These are phyloP conservation scores for Drosophila biarmipes DNA, from an alignment of 1,140 invertebrate genomes.

Conservation along the genomic window DNA sequence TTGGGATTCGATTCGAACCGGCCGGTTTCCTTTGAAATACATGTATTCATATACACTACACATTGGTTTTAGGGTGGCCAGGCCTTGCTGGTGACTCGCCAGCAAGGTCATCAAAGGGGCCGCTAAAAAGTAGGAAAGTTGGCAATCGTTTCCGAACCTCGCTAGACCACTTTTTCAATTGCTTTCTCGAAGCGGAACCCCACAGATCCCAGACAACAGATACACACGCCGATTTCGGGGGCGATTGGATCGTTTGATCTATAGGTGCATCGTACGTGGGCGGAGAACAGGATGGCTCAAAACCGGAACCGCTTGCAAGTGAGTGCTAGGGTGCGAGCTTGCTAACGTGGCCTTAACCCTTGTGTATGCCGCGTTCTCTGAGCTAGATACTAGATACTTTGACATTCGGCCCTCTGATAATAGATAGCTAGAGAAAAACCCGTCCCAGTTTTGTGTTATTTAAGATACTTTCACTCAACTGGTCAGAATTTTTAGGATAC, in stretches of 20 bases:
- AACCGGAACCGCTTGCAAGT: slow-evolving; percentile 41
- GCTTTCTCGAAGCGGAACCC: slow-evolving; percentile 32
- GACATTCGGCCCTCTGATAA: not conserved
- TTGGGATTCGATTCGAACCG: slow-evolving; percentile 2
- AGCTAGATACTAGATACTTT: not conserved
- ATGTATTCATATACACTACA: not conserved
- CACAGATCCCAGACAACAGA: slow-evolving; percentile 10
- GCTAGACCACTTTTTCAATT: slow-evolving; percentile 42
- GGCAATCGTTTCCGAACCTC: slow-evolving; percentile 29
- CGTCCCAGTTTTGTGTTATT: too few relatives aligned
- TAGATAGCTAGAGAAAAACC: not conserved
- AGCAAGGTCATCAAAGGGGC: slow-evolving; percentile 37
- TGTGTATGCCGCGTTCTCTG: not conserved
- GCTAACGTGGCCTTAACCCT: slow-evolving; percentile 31
- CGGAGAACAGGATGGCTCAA: slow-evolving; percentile 9
- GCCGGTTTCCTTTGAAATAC: slow-evolving; percentile 28
- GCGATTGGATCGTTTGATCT: not conserved
- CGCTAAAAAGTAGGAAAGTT: slow-evolving; percentile 14
- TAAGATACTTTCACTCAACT: too few relatives aligned
- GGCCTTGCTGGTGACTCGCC: slow-evolving; percentile 2
- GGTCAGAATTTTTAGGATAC: too few relatives aligned
- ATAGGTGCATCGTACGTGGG: slow-evolving; percentile 10
- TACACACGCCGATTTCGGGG: slow-evolving; percentile 19
- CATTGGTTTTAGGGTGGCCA: slow-evolving; percentile 4
- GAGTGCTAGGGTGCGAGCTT: slow-evolving; percentile 29